Base-by-base conservation (phyloP, 2,888 invertebrate species). In the Hypsopygia costalis region DNA sequence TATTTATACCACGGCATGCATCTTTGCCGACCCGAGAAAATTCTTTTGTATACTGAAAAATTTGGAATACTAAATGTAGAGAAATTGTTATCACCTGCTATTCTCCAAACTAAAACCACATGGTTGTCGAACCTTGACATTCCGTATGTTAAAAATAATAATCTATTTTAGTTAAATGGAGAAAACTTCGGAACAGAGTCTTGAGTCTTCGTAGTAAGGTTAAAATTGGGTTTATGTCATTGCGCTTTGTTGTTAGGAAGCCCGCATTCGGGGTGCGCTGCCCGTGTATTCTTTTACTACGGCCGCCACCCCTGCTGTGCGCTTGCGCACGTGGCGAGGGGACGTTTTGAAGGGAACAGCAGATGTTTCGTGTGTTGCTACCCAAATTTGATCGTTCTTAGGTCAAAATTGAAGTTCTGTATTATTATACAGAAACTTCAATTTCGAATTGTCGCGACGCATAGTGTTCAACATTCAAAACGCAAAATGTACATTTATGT, bases 81-180 rank as follows among this genome's bases (percentile, higher is more conserved):
- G n/a, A 55, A 65, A 69, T 62, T 59, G 54, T 62, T 69, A 75
- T 81, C 80, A 81, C 72, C 75, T 78, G 76, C 70, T 65, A 68
- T 68, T 74, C 62, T 70, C 59, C 58, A 62, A 79, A 76, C 72
- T 73, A 69, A 68, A 80, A 69, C 78, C 82, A 79, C 78, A 78
- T 81, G 79, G 73, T 75, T 67, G 69, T 75, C 64, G 69, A 83
- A 81, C 87, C 85, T 86, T 82, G 87, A 86, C 85, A 86, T 88
- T 86, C 87, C 80, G 56, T 64, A 66, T 68, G 81, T 77, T 85
- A 85, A 83, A 86, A 88, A 88, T 86, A 87, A 82, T 80, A 73
- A 72, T 79, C 79, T 81, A 82, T 83, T 87, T 83, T 58, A 62
- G 75, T 70, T 61, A 55, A 55, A 49, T 45, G 37, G 40, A 40